Conservation (phyloP, 2,888 invertebrate species). For the Ommatoiulus sabulosus region DNA sequence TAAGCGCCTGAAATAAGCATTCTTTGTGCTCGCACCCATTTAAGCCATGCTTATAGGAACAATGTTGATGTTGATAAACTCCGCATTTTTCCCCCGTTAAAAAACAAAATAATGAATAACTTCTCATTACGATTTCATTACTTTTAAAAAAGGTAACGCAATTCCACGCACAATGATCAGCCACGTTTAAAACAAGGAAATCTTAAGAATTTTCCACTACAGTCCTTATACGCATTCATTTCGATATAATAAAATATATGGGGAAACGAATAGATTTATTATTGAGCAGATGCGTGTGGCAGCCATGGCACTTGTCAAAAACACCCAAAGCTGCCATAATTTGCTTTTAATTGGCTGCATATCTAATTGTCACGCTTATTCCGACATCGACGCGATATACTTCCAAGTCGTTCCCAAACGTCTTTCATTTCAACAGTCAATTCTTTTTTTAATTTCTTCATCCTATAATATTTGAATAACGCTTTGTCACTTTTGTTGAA, state of each 20-base stretch:
- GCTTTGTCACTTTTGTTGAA: too few species aligned
- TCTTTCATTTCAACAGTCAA: background rate
- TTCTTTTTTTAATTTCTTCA: background rate
- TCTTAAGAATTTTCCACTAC: background rate
- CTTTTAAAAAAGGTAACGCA: background rate
- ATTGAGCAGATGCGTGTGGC: background rate
- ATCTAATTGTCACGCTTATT: background rate
- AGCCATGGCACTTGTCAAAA: background rate
- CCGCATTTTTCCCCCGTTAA: too few species aligned
- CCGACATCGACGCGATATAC: too few species aligned
- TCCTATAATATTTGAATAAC: too few species aligned
- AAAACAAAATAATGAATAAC: too few species aligned
- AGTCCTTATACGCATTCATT: background rate
- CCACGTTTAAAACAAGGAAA: background rate
- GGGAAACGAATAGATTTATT: background rate
- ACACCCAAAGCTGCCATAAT: background rate
- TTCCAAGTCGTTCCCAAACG: background rate
- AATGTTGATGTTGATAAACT: too few species aligned
- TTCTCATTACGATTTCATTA: background rate
- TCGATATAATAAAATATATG: background rate
- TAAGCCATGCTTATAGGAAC: too few species aligned
- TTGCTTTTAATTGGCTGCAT: slow-evolving; percentile 2
- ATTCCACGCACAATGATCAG: background rate
- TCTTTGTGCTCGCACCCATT: too few species aligned
- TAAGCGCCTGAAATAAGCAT: too few species aligned